Evolutionary conservation across 2,113 vertebrate genomes (phyloP), one percentile per base, ranked within the genome.

Genomic region (Cyphomyrus discorhynchus): DNA sequence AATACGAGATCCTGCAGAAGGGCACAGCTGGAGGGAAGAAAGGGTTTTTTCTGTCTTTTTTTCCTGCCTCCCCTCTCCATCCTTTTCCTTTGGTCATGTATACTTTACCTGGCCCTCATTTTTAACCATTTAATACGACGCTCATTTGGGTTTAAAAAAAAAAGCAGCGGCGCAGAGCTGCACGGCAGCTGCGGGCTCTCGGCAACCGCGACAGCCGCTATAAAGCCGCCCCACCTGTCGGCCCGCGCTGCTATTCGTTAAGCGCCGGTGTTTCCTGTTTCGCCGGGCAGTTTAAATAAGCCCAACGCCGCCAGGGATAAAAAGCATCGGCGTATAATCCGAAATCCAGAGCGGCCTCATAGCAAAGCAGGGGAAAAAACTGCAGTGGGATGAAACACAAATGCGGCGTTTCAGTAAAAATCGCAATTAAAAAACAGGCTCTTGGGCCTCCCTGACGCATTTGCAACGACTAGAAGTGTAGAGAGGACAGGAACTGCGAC

Each of bases 1-100:
- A 90, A 95, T 93, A 95, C 93, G 93, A 92, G 94, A 94, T 94
- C 93, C 92, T 92, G 87, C 93, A 92, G 88, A 92, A 93, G 92
- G 92, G 92, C 90, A 92, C 93, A 91, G 92, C 92, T 93, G 92
- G 90, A 92, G 90, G 92, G 90, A 91, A 66, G 89, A 91, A 89
- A 49, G 66, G 6, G 6, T 21, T 87, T 87, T 45, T 86, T 86
- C 46, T 86, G 10, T 39, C 42, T 74, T 77, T 89, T 86, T 89
- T 53, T 49, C 62, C 53, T 46, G 21, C 47, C 47, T 50, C 35
- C 91, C 87, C 90, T 53, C 74, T 17, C 21, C 39, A 47, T 70
- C 56, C 62, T 17, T 19, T 52, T 52, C 21, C 35, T 47, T 35
- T 87, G 39, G 2, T 84, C 19, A n/a, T 88, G n/a, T 88, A 88